Base-by-base conservation (phyloP, 2,888 invertebrate species). In the Harpalus rufipes region DNA sequence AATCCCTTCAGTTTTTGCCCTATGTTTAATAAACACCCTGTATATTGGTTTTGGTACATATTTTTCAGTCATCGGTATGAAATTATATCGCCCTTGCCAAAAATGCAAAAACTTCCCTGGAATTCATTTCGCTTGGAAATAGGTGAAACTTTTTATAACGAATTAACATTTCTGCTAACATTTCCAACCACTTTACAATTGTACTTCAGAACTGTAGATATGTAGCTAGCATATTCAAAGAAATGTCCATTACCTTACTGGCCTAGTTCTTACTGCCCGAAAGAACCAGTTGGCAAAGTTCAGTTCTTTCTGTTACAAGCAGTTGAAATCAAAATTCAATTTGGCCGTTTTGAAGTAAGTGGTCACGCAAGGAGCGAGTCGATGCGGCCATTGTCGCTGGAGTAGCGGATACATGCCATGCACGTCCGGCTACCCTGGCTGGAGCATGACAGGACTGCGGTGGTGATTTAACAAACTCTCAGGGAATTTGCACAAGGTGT, bases 281-380 rank as follows among this genome's bases (percentile, higher is more conserved):
- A 12, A 32, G 32, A 32, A 32, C 63, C 25, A 16, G 59, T 59
- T 32, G 65, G 68, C 51, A 74, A 74, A 41, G 72, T 74, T 74
- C 72, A 44, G 5, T 32, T 51, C 44, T 51, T 51, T 51, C 6
- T 12, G 44, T 51, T 51, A 51, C 44, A 51, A 68, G 58, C 8
- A 78, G 58, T 78, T 25, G 12, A 78, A 78, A 78, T 83, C 74
- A 83, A 83, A 83, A 72, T 83, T 83, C 74, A 83, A 83, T 83
- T 83, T 83, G 25, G 39, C 16, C 74, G 61, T 76, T 72, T 51
- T 58, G 39, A 59, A 39, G 41, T 74, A 83, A 83, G 83, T 83
- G 83, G 83, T 72, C 83, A 78, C 78, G 78, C 58, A 58, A 32
- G 56, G 68, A 32, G 12, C 32, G 12, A 41, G 68, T 14, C 76